Evolutionary conservation across 2,797 vertebrate genomes (phyloP).

Genomic region (Enteromius afrohamiltoni): DNA sequence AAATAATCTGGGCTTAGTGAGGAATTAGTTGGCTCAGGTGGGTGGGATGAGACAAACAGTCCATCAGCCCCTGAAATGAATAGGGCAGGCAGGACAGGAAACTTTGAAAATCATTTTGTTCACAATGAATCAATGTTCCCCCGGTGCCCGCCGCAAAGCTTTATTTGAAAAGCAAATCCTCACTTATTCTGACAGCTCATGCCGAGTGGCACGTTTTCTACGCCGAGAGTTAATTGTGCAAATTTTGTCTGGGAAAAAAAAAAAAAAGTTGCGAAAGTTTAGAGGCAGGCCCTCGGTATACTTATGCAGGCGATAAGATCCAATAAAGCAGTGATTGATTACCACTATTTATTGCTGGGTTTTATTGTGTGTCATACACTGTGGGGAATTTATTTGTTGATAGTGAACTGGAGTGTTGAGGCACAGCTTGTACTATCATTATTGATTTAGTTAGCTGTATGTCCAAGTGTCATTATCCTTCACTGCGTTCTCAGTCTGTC

Average conservation of each 20-base stretch:
- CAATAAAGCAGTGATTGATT: constrained; percentile 65
- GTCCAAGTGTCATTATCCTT: constrained; percentile 72
- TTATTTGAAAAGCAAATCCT: constrained; percentile 72
- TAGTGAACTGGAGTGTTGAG: constrained; percentile 65
- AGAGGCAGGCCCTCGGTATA: constrained; percentile 39
- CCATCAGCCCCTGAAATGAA: constrained; percentile 67
- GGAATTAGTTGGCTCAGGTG: constrained; percentile 76
- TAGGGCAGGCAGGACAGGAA: constrained; percentile 66
- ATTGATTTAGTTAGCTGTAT: constrained; percentile 75
- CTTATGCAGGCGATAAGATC: constrained; percentile 53
- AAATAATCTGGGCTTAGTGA: constrained; percentile 72
- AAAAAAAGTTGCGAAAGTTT: constrained; percentile 51
- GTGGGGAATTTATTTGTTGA: constrained; percentile 64
- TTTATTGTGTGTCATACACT: constrained; percentile 56
- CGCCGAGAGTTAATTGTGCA: constrained; percentile 54
- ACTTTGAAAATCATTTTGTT: constrained; percentile 66
- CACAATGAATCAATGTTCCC: constrained; percentile 65
- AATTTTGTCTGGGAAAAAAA: constrained; percentile 35
- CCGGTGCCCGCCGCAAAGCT: constrained; percentile 60
- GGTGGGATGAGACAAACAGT: constrained; percentile 65
- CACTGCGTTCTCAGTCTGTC: constrained; percentile 56
- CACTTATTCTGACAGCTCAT: constrained; percentile 52
- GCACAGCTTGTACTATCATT: constrained; percentile 68
- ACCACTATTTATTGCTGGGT: constrained; percentile 61
- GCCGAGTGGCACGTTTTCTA: constrained; percentile 54